Conservation (phyloP, 2,888 invertebrate genomes). For the Seira ritae region DNA sequence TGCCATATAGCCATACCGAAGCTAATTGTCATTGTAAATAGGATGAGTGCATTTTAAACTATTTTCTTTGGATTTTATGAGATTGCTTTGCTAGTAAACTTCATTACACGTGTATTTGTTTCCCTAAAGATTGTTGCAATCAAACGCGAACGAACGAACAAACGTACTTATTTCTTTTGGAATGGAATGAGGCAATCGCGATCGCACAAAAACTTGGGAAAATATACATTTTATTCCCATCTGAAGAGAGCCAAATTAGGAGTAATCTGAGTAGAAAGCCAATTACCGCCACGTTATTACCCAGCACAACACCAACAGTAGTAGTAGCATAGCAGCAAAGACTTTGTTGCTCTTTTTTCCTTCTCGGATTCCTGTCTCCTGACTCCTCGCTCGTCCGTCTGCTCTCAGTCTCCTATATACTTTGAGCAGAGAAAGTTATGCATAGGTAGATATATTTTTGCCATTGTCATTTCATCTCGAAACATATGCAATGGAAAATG, state of each 20-base stretch:
- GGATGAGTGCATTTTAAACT: not conserved
- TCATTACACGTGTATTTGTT: not conserved
- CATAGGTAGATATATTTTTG: not conserved
- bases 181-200: not conserved
- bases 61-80: too few species aligned
- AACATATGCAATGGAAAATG: too few species aligned
- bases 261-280: constrained; percentile 74
- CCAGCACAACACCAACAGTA: too few species aligned
- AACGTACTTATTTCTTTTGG: not conserved
- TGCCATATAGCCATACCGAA: too few species aligned
- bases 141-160: not conserved
- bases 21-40: not conserved
- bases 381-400: too few species aligned
- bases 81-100: not conserved
- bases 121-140: not conserved
- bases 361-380: not conserved
- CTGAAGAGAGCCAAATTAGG: constrained; percentile 74
- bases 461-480: not conserved
- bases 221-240: constrained; percentile 73
- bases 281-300: constrained; percentile 70
- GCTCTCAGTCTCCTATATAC: not conserved
- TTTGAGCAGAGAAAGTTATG: not conserved
- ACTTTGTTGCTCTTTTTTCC: not conserved
- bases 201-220: too few species aligned
- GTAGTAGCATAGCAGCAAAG: too few species aligned